phyloP scores from a whole-genome alignment of 1,140 invertebrate species.

The Oreohelix idahoensis region DNA sequence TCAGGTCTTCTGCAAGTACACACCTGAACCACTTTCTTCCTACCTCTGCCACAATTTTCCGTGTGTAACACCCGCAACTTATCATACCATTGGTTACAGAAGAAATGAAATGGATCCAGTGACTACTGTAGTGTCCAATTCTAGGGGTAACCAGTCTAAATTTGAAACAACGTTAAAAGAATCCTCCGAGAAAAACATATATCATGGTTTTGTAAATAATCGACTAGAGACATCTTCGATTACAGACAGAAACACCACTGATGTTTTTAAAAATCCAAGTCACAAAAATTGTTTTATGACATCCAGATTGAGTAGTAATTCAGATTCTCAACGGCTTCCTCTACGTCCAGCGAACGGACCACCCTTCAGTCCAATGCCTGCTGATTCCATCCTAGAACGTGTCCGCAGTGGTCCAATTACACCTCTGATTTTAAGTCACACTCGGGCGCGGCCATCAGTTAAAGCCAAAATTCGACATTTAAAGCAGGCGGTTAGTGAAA shows the following conservation, averaged over 20 bases:
- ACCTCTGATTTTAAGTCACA: neutral
- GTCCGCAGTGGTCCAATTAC: constrained; percentile 29
- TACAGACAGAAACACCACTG: neutral
- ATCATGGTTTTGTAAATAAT: too few species aligned
- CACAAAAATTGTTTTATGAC: neutral
- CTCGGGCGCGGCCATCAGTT: constrained; percentile 40
- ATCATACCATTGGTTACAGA: constrained; percentile 37
- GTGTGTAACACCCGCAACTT: constrained; percentile 32
- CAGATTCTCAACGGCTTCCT: too few species aligned
- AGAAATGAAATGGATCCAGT: neutral
- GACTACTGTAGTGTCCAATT: too few species aligned
- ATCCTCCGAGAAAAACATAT: too few species aligned
- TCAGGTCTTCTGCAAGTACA: neutral
- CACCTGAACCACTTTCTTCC: neutral
- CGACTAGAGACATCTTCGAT: too few species aligned
- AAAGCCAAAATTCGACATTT: constrained; percentile 50
- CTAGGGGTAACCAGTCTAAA: too few species aligned
- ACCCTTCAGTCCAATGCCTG: neutral
- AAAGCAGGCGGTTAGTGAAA: constrained; percentile 50
- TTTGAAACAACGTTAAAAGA: too few species aligned
- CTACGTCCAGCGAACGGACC: neutral
- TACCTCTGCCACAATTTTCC: constrained; percentile 38
- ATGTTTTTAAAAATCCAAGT: too few species aligned
- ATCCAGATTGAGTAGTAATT: neutral
- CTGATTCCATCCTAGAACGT: constrained; percentile 18